A percentile compares a stretch with the other conserved stretches of the same genome.
These are phyloP conservation scores for Pissodes strobi DNA, from an alignment of 1,140 invertebrate species.

Conservation along the genomic window DNA sequence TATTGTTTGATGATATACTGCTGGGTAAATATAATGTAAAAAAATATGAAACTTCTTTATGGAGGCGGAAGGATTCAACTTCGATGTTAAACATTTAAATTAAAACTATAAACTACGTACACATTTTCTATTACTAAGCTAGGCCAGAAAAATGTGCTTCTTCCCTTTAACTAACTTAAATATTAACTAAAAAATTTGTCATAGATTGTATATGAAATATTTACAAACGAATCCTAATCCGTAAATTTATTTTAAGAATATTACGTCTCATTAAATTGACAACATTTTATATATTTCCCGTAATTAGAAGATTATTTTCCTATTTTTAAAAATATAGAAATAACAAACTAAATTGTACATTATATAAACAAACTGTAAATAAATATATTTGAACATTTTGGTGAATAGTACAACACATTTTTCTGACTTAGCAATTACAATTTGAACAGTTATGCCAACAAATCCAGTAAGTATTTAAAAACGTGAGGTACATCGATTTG, in stretches of 20 bases:
- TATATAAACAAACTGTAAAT: no score
- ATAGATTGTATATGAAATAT: no score
- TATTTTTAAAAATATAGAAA: no score
- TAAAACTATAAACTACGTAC: slow-evolving; percentile 21
- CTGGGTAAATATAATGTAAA: slow-evolving; percentile 43
- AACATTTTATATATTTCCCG: no score
- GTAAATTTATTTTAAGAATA: no score
- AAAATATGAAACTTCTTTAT: slow-evolving; percentile 44
- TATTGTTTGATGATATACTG: slow-evolving; percentile 31
- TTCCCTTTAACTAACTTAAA: not conserved
- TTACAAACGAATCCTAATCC: no score
- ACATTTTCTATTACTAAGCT: slow-evolving; percentile 12
- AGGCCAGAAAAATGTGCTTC: slow-evolving; percentile 4
- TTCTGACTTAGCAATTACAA: slow-evolving; percentile 1
- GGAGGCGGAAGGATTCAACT: slow-evolving; percentile 28
- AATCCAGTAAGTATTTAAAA: slow-evolving; percentile 29
- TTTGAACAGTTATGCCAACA: slow-evolving; percentile 13
- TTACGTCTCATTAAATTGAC: no score
- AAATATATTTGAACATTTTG: no score
- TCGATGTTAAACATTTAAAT: slow-evolving; percentile 53
- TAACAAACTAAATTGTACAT: no score
- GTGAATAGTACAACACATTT: not conserved
- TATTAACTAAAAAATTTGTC: not conserved
- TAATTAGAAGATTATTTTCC: no score
- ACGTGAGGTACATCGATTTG: slow-evolving; percentile 51